Percentiles rank a stretch among this genome's conserved stretches.
phyloP scores from a whole-genome alignment of 1,140 invertebrate genomes.

The Drosophila ironensis region DNA sequence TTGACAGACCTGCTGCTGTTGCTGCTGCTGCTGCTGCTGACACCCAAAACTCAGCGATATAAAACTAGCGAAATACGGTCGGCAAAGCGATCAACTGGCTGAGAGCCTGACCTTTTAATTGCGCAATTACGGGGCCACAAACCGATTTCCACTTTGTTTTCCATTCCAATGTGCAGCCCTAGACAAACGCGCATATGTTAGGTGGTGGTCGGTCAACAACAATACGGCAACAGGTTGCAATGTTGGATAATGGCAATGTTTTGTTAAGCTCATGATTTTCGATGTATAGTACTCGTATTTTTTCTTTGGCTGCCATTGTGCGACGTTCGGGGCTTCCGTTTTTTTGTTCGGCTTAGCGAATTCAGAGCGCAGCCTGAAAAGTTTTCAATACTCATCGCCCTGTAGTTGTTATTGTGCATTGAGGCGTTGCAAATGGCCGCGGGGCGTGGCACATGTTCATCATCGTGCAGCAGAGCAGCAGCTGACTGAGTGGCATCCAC shows the following conservation, averaged over 20 bases:
- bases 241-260: slow-evolving; percentile 60
- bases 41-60: slow-evolving; percentile 4
- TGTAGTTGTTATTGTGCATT: slow-evolving; percentile 59
- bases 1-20: slow-evolving; percentile 19
- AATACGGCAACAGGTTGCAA: slow-evolving; percentile 18
- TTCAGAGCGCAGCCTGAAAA: slow-evolving; percentile 47
- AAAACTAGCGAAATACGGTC: neutral
- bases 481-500: slow-evolving; percentile 10
- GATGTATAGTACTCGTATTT: neutral
- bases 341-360: slow-evolving; percentile 73
- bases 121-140: slow-evolving; percentile 33
- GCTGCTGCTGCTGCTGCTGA: slow-evolving; percentile 7
- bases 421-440: slow-evolving; percentile 70
- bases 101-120: slow-evolving; percentile 55
- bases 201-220: slow-evolving; percentile 36
- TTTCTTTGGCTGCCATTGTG: slow-evolving; percentile 39
- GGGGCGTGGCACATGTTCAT: slow-evolving; percentile 74
- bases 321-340: slow-evolving; percentile 61
- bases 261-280: slow-evolving; percentile 27
- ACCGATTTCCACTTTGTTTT: slow-evolving; percentile 34
- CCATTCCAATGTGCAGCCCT: slow-evolving; percentile 28
- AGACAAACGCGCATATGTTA: slow-evolving; percentile 31
- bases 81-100: slow-evolving; percentile 3
- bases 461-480: slow-evolving; percentile 29
- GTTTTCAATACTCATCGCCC: slow-evolving; percentile 52